Base-by-base conservation (phyloP, 2,888 invertebrate species). In the Ischnus inquisitorius region DNA sequence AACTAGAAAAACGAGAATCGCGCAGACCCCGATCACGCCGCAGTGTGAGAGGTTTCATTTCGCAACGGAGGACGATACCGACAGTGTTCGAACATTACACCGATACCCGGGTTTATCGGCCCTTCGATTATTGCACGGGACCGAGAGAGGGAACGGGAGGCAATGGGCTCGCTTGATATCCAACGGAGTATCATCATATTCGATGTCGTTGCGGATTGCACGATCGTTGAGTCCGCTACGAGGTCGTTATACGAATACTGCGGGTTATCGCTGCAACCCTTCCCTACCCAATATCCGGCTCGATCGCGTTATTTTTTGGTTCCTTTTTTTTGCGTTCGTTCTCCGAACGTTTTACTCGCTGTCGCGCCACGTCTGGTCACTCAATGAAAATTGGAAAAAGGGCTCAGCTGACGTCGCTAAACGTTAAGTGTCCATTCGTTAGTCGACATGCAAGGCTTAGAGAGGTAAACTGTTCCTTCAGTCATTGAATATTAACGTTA, bases 41-140 rank as follows among this genome's bases (percentile, higher is more conserved):
- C 2, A 62, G 8, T 46, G 48, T 16, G 48, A 48, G 51, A 39
- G 16, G 34, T 46, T 57, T 22, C 34, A 57, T 16, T 34, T 6
- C 34, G 34, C 46, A 25, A 71, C 48, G 62, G 34, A 71, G 64
- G 54, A 43, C 54, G 62, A 25, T 25, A n/a, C 3, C 16, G 16
- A 79, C 69, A 69, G 69, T 10, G 34, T 28, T 12, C 64, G 46
- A 64, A 34, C 46, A 75, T 75, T 51, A 79, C 64, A 4, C 79
- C 64, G 64, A 69, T 83, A 79, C 19, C 46, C 46, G 51, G 65
- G 62, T 83, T 79, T 71, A 83, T 83, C 64, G 75, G 79, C 60
- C 43, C 54, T 43, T 83, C 64, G 74, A 65, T 83, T 57, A 77
- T 79, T 75, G 69, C 79, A 25, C 22, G 25, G 51, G 64, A 62